Conservation (phyloP, 2,113 vertebrate species). For the Sinocyclocheilus rhinocerous region DNA sequence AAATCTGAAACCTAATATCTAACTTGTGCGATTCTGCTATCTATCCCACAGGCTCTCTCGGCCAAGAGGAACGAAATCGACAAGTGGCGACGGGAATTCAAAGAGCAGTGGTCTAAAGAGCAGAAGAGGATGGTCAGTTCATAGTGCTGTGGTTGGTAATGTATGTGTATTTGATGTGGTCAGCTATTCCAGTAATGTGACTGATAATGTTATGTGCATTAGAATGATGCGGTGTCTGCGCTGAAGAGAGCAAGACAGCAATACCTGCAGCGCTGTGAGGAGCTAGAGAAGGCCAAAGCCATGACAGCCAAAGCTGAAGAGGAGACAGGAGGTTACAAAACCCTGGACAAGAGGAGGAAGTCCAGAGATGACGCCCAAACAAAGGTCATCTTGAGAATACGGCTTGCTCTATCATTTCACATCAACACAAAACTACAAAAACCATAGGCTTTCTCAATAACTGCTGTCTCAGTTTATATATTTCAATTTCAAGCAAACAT, state of each 20-base stretch:
- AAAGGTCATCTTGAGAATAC: constrained; percentile 74
- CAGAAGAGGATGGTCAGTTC: constrained; percentile 84
- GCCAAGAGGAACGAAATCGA: constrained; percentile 90
- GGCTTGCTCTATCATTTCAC: not conserved
- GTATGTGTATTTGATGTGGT: not conserved
- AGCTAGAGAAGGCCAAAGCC: constrained; percentile 81
- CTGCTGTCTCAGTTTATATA: not conserved
- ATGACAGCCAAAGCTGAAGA: constrained; percentile 78
- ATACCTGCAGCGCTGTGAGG: constrained; percentile 87
- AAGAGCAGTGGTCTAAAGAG: constrained; percentile 87
- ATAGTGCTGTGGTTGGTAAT: not conserved
- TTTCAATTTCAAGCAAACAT: not conserved
- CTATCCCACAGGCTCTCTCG: constrained; percentile 78
- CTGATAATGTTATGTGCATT: not conserved
- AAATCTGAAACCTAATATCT: not conserved
- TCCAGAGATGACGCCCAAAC: constrained; percentile 84
- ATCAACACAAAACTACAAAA: not conserved
- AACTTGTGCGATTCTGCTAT: constrained; percentile 9
- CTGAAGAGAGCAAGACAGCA: constrained; percentile 85
- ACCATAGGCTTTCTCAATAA: not conserved
- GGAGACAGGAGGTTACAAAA: constrained; percentile 76
- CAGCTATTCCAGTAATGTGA: not conserved
- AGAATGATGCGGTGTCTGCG: constrained; percentile 80
- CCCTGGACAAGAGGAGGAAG: constrained; percentile 86
- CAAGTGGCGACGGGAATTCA: constrained; percentile 91